Evolutionary conservation across 2,113 vertebrate species (phyloP), one percentile per base, ranked within the genome.

Genomic region (Cathartes aura): DNA sequence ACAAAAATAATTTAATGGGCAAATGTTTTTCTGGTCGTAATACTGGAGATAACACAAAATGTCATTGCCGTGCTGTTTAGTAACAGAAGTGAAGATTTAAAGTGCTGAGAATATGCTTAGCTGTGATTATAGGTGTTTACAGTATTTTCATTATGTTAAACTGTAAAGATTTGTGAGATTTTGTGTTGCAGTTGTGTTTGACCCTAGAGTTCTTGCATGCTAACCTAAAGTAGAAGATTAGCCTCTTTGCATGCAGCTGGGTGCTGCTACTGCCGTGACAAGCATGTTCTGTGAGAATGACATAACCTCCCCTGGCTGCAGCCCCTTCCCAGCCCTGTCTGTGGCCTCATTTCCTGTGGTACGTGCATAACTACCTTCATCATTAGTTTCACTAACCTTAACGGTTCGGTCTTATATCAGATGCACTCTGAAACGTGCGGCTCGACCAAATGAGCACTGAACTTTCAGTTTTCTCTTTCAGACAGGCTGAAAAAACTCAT

Each of bases 401-500:
- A 15, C 2, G 12, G 47, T 26, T 80, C 42, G 1, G 43, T 36
- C 62, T 15, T 24, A 3, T 4, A 36, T 45, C 56, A 59, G 45
- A 21, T 23, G 71, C 8, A 4, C 55, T 75, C 95, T 16, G 59
- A 11, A 11, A 15, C 1, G 53, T 5, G 80, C 16, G 0, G 34
- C 23, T 7, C 0, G 2, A 0, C 15, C 4, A 8, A 23, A 3
- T 27, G 56, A 3, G 72, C 82, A 15, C 88, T 95, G 72, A 93
- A 89, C 84, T 87, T 76, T 60, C 8, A 26, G 15, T 95, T 96
- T 97, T 97, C 68, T 98, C 95, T 98, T 98, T 36, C 96, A 99
- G 99, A 99, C 96, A 99, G 99, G 86, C 97, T 99, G 97, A 99
- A 99, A 97, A 99, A 98, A 89, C 98, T 99, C 74, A 93, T 99